A percentile compares a stretch with the other conserved stretches of the same genome.
Conservation (phyloP, 2,888 invertebrate species). For the Ditula angustiorana region DNA sequence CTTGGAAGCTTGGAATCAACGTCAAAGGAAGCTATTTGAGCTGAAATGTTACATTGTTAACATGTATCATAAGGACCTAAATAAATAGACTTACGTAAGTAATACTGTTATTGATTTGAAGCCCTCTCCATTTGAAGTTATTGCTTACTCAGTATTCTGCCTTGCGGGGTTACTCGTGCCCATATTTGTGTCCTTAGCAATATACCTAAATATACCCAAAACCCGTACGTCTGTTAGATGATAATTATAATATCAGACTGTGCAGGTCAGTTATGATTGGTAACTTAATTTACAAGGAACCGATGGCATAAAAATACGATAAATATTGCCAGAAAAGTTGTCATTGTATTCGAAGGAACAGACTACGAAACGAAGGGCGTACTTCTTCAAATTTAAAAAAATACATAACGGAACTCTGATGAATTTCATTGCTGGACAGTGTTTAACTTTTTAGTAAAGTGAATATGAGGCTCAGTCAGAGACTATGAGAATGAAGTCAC, state of each 20-base stretch:
- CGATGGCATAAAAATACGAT: no score
- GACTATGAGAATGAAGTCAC: no score
- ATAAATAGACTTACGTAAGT: conserved; percentile 29
- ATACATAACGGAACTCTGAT: no score
- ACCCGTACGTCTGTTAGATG: not conserved
- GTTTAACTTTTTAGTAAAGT: no score
- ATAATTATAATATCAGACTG: not conserved
- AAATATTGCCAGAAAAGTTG: no score
- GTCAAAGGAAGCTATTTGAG: not conserved
- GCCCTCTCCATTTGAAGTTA: conserved; percentile 2
- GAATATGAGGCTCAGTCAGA: no score
- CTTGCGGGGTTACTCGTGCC: not conserved
- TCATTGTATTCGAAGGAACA: no score
- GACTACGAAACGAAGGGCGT: no score
- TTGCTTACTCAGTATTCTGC: conserved; percentile 7
- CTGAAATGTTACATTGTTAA: conserved; percentile 16
- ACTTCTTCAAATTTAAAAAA: no score
- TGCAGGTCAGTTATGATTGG: not conserved
- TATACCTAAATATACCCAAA: not conserved
- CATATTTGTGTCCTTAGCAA: not conserved
- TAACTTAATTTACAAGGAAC: not conserved
- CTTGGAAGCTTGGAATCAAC: not conserved
- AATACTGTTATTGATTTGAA: conserved; percentile 10
- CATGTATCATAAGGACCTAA: conserved; percentile 24
- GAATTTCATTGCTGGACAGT: no score